Percentiles rank a stretch among this genome's conserved stretches.
Conservation (phyloP, 2,888 invertebrate species). For the Globia sparganii region DNA sequence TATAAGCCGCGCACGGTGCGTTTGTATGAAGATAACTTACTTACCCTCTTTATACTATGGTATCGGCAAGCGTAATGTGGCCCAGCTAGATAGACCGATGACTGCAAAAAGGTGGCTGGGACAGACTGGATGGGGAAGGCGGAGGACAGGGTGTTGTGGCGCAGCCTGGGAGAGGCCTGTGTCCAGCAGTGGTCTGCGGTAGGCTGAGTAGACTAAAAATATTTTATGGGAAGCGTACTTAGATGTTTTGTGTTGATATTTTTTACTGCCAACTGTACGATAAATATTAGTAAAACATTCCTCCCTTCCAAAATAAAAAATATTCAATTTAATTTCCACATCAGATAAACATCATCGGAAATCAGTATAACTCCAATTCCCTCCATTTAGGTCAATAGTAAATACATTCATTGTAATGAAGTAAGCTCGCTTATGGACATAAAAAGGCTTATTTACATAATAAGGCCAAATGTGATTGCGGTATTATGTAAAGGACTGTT, state of each 20-base stretch:
- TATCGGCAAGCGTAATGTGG: too few species aligned
- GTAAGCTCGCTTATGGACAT: constrained; percentile 34
- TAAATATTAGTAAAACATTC: background rate
- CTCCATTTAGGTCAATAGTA: constrained; percentile 10
- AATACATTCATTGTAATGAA: constrained; percentile 29
- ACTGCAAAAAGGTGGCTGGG: too few species aligned
- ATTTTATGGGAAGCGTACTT: too few species aligned
- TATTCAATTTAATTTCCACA: background rate
- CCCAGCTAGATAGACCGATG: too few species aligned
- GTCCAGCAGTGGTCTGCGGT: too few species aligned
- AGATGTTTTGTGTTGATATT: background rate
- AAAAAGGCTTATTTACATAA: constrained; percentile 41
- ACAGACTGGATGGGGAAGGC: too few species aligned
- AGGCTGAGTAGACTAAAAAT: too few species aligned
- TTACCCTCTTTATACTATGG: too few species aligned
- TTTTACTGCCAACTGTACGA: background rate
- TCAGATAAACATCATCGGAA: background rate
- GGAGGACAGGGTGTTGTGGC: too few species aligned
- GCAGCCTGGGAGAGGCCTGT: too few species aligned
- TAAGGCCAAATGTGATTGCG: constrained; percentile 31
- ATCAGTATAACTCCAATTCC: background rate
- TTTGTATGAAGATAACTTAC: too few species aligned
- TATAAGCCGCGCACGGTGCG: too few species aligned
- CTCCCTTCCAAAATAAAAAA: background rate
- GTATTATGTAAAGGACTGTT: constrained; percentile 21